phyloP scores from a whole-genome alignment of 64 coral and sea anemone species.

The Pocillopora verrucosa region DNA sequence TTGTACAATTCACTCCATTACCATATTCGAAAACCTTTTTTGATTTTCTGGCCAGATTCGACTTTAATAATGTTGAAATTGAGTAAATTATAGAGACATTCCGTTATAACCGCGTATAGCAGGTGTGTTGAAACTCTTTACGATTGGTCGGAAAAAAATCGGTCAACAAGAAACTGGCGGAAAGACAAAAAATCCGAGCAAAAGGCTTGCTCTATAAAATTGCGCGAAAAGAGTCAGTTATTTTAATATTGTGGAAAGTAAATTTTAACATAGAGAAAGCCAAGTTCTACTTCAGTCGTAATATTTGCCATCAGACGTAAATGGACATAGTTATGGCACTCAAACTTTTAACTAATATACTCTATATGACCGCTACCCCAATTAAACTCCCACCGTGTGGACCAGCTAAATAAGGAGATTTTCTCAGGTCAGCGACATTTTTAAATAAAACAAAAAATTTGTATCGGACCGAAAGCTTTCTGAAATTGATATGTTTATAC shows the following conservation, averaged over 20 bases:
- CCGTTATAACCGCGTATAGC: not conserved
- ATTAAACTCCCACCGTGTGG: not conserved
- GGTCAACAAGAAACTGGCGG: not conserved
- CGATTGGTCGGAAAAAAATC: not conserved
- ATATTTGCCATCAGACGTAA: no score
- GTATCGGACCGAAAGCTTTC: not conserved
- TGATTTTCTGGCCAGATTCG: no score
- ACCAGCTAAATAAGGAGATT: not conserved
- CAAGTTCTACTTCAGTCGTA: no score
- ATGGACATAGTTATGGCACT: no score
- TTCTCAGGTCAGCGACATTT: not conserved
- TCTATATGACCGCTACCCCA: no score
- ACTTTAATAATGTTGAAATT: slow-evolving; percentile 7
- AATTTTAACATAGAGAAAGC: no score
- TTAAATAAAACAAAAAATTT: not conserved
- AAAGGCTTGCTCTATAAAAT: not conserved
- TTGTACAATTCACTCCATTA: no score
- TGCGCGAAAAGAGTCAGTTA: not conserved
- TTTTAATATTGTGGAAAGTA: not conserved
- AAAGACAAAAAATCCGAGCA: not conserved
- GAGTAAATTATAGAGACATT: not conserved
- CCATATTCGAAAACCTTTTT: no score
- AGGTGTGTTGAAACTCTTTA: not conserved
- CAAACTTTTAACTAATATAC: no score
- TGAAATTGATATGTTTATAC: not conserved